phyloP scores from a whole-genome alignment of 23 tunicate species.

The Trididemnum miniatum region DNA sequence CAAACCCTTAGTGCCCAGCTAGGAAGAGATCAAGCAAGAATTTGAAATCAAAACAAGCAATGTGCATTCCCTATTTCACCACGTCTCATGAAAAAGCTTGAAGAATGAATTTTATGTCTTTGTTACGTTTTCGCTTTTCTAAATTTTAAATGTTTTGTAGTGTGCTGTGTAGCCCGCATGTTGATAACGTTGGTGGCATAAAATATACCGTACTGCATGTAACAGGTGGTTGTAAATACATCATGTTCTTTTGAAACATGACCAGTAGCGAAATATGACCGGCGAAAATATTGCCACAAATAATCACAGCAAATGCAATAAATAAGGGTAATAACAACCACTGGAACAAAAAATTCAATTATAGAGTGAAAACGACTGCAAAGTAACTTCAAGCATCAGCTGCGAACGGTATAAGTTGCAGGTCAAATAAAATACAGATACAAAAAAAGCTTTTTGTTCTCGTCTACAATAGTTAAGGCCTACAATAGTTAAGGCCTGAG shows the following conservation, averaged over 20 bases:
- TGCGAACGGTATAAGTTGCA: no score
- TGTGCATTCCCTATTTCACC: not conserved
- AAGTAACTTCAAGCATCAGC: no score
- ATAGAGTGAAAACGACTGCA: no score
- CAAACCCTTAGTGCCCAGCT: not conserved
- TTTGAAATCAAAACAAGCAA: not conserved
- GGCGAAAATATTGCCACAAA: no score
- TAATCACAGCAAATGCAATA: no score
- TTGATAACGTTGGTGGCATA: not conserved
- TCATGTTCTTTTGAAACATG: not conserved
- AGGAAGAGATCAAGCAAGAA: not conserved
- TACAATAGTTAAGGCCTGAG: no score
- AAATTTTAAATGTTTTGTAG: not conserved
- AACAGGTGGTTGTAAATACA: constrained; percentile 1
- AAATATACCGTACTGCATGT: not conserved
- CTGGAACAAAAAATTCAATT: no score
- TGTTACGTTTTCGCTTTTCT: not conserved
- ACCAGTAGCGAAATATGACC: no score
- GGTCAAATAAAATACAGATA: no score
- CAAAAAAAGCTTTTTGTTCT: no score
- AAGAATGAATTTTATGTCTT: not conserved
- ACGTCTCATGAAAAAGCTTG: not conserved
- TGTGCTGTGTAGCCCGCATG: not conserved
- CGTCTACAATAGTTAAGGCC: no score
- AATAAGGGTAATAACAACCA: no score